Percentiles rank a stretch among this genome's conserved stretches.
Conservation (phyloP, 2,113 vertebrate species). For the Columbina picui region DNA sequence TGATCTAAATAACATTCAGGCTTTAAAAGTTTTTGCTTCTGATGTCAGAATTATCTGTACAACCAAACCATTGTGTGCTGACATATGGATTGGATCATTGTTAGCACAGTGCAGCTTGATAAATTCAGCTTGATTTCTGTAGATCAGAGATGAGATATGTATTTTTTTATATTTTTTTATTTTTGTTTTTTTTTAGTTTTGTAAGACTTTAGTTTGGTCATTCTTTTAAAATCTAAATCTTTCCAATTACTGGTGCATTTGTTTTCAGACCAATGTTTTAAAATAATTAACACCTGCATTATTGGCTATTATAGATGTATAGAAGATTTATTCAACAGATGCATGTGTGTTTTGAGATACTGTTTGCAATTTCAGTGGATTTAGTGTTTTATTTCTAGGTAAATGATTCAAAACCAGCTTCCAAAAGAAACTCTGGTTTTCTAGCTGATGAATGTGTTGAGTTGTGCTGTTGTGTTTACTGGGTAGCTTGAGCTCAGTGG, state of each 20-base stretch:
- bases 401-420: background rate
- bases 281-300: background rate
- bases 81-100: background rate
- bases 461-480: constrained; percentile 11
- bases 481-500: background rate
- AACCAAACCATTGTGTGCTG: constrained; percentile 12
- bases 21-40: constrained; percentile 36
- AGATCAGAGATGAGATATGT: background rate
- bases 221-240: background rate
- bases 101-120: background rate
- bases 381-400: background rate
- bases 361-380: background rate
- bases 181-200: background rate
- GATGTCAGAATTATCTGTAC: constrained; percentile 36
- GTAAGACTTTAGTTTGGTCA: background rate
- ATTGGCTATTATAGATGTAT: background rate
- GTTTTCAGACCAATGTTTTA: background rate
- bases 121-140: background rate
- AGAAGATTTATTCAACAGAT: background rate
- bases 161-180: background rate
- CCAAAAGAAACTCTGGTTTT: background rate
- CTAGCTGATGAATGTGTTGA: background rate
- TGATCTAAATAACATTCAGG: constrained; percentile 36
- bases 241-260: background rate
- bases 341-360: background rate